Base-by-base conservation (phyloP, 1,140 invertebrate species). In the Musca domestica region DNA sequence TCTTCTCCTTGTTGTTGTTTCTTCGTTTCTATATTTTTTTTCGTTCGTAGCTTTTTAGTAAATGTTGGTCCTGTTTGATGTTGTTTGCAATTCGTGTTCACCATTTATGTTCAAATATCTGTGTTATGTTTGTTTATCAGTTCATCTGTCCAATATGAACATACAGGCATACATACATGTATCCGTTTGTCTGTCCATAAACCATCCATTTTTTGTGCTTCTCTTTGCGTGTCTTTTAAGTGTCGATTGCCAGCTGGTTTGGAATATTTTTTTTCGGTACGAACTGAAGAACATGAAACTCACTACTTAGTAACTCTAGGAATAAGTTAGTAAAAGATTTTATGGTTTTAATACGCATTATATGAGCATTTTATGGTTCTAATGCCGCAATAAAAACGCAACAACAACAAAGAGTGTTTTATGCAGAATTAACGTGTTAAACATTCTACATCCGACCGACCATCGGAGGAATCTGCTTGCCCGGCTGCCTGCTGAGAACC, bases 331-430 rank as follows among this genome's bases (percentile, higher is more conserved):
- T 27, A 6, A 30, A 58, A 51, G 6, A 61, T 61, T 61, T 61
- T 61, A 61, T 61, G 56, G 27, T 30, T 61, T 61, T 61, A 61
- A 61, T 61, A 61, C 56, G 30, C 34, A 41, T 41, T 41, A 41
- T 34, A 61, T 61, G 56, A 61, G 20, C 34, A 61, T 30, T 61
- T 61, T 61, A 61, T 61, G 56, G 56, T 61, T 61, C 34, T 61
- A 61, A 30, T 34, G 30, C n/a, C 56, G 27, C 41, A 41, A 41
- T 41, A 41, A 41, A 41, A 41, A 10, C 10, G 34, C 34, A 41
- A 41, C 34, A 41, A 41, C 34, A 41, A 41, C 34, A 5, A 41
- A 41, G 5, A 2, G 12, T 10, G 41, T 61, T n/a, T 58, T 61
- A 61, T 61, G 56, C 27, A 61, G 56, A 61, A 27, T 61, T 61